Base-by-base conservation (phyloP, 1,140 invertebrate genomes). In the Holcopasites calliopsidis region DNA sequence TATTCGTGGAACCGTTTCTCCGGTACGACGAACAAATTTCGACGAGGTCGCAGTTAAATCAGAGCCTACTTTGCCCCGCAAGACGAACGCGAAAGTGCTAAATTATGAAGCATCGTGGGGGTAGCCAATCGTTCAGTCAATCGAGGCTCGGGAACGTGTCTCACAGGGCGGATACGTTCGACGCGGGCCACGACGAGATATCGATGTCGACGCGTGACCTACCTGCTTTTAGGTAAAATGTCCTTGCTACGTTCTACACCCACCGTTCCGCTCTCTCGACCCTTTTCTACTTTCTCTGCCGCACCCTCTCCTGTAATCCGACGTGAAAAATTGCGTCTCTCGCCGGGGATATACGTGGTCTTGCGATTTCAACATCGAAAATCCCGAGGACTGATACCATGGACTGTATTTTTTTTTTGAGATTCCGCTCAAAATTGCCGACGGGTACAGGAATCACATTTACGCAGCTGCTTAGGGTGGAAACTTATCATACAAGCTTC, bases 301-400 rank as follows among this genome's bases (percentile, higher is more conserved):
- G 40, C 57, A 31, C 33, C 21, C 57, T 55, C 26, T 55, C 65
- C 31, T 31, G 68, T 86, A 86, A 86, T 86, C 83, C 83, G 80
- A 85, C 71, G 79, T 86, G 84, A 86, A 85, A 85, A 85, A 86
- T 86, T 84, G 78, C 84, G 76, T 84, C 80, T 76, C 77, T 70
- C 69, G 33, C 42, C 66, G 42, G 47, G 65, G 50, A 52, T 52
- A 70, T 77, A 81, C 64, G 69, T 64, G 68, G 50, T 50, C 44
- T 55, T 74, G 54, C 76, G 49, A 47, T 80, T 84, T 78, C 80
- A 70, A 80, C 40, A 66, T 64, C 60, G 69, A 74, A 79, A 83
- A 83, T 83, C 79, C 79, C 70, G 49, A 49, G 35, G 80, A 65
- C 47, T 79, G 80, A 79, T 83, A 82, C 79, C 75, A 64, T 35